phyloP scores from a whole-genome alignment of 2,888 invertebrate species.

The Seira sanloemensis region DNA sequence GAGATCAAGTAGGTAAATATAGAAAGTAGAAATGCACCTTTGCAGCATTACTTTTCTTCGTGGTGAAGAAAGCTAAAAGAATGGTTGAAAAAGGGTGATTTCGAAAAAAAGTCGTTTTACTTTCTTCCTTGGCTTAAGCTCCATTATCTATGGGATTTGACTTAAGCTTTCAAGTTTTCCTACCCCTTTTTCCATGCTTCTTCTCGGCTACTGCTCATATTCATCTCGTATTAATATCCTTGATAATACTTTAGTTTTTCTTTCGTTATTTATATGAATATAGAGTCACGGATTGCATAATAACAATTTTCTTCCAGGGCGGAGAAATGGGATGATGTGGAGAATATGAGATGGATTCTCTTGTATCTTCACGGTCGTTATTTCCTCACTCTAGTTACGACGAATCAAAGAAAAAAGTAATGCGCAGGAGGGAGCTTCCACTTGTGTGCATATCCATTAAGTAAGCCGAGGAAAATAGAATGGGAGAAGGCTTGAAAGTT shows the following conservation, averaged over 20 bases:
- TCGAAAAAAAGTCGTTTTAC: conserved; percentile 43
- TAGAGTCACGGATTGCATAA: conserved; percentile 34
- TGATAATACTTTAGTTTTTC: background rate
- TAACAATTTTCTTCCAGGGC: conserved; percentile 25
- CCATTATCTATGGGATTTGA: conserved; percentile 64
- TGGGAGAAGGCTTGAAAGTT: background rate
- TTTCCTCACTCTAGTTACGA: background rate
- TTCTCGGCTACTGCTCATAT: conserved; percentile 17
- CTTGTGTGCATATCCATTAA: background rate
- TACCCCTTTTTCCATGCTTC: conserved; percentile 15
- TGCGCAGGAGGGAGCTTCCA: too few relatives aligned
- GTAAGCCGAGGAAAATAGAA: background rate
- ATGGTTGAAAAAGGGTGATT: conserved; percentile 52
- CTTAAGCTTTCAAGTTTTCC: conserved; percentile 60
- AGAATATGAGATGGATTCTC: conserved; percentile 48
- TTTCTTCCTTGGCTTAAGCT: conserved; percentile 56
- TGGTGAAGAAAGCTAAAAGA: conserved; percentile 4
- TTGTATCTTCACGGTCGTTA: conserved; percentile 19
- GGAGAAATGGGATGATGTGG: conserved; percentile 39
- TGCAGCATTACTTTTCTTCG: background rate
- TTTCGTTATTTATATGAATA: background rate
- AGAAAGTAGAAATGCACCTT: conserved; percentile 5
- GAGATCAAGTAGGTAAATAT: conserved; percentile 11
- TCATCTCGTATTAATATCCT: conserved; percentile 29
- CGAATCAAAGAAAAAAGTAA: background rate